Evolutionary conservation across 2,888 invertebrate species (phyloP), one percentile per base, ranked within the genome.

Genomic region (Drosophila histrio): DNA sequence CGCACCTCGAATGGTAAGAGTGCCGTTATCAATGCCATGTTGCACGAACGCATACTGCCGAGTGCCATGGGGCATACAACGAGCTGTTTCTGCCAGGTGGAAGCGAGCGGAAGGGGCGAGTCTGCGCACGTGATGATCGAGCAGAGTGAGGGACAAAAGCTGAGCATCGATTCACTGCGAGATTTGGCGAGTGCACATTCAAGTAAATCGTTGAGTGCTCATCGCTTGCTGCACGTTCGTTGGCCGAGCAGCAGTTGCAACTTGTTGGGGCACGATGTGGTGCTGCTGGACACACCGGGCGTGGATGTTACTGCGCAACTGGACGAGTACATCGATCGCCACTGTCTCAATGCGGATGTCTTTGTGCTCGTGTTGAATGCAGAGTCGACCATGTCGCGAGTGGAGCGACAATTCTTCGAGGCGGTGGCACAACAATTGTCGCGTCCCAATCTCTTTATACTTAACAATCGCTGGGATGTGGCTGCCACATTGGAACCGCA

Each of bases 381-480:
- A 0, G 99, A 99, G 93, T 99, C 99, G 30, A 99, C 99, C 24
- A 94, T 99, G 76, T 99, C 99, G 95, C 96, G 98, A 87, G 98
- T 99, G 11, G 99, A 99, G 92, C 99, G 99, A 91, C 98, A 98
- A 90, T 99, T 99, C 93, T 99, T 99, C 92, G 98, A 98, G 92
- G 98, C 99, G 93, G 99, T 99, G 39, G 98, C 98, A 22, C 95
- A 96, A 67, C 95, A 96, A 90, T 93, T 99, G 86, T 99, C 99
- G 5, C 98, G 98, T 92, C 99, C 99, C 63, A 99, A 99, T 91
- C 97, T 99, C 88, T 99, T 99, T 91, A 98, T 99, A 89, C 92
- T 99, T 74, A 99, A 99, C 92, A 99, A 99, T 92, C 94, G 99
- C 89, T 99, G 99, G 99, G 99, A 99, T 92, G 98, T 98, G 9